phyloP scores from a whole-genome alignment of 2,888 invertebrate species.

The Halictus quadricinctus region DNA sequence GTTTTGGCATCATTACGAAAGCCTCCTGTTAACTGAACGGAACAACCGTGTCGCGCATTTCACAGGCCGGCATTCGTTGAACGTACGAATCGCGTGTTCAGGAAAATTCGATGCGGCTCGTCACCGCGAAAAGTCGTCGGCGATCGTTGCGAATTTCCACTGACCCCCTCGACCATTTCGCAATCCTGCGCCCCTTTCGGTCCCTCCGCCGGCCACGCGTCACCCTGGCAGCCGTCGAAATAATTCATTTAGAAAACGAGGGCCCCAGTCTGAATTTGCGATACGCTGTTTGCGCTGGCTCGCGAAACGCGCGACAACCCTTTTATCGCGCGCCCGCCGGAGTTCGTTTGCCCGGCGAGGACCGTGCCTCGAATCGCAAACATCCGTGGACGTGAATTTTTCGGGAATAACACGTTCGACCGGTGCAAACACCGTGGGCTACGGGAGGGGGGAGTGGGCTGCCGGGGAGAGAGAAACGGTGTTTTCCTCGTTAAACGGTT shows the following conservation, averaged over 20 bases:
- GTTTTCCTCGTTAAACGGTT: slow-evolving; percentile 1
- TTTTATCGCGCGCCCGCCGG: slow-evolving; percentile 39
- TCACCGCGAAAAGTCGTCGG: neutral
- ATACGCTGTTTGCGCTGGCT: slow-evolving; percentile 31
- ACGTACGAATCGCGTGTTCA: neutral
- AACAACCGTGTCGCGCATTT: neutral
- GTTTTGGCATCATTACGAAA: neutral
- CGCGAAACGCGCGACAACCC: slow-evolving; percentile 49
- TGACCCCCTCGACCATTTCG: neutral
- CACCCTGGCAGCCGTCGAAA: slow-evolving; percentile 22
- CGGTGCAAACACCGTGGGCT: neutral
- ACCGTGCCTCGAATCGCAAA: slow-evolving; percentile 22
- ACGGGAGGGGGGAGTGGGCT: neutral
- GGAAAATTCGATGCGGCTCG: neutral
- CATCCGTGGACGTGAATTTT: slow-evolving; percentile 18
- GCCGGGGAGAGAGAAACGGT: neutral
- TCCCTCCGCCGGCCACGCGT: neutral
- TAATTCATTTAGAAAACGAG: slow-evolving; percentile 60
- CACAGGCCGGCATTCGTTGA: neutral
- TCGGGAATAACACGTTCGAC: slow-evolving; percentile 8
- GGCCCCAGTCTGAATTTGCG: slow-evolving; percentile 38
- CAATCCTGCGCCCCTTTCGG: neutral
- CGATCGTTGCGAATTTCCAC: neutral
- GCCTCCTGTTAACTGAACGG: neutral
- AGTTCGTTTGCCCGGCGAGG: slow-evolving; percentile 27